Conservation (phyloP, 1,140 invertebrate species). For the Notospermus geniculatus region DNA sequence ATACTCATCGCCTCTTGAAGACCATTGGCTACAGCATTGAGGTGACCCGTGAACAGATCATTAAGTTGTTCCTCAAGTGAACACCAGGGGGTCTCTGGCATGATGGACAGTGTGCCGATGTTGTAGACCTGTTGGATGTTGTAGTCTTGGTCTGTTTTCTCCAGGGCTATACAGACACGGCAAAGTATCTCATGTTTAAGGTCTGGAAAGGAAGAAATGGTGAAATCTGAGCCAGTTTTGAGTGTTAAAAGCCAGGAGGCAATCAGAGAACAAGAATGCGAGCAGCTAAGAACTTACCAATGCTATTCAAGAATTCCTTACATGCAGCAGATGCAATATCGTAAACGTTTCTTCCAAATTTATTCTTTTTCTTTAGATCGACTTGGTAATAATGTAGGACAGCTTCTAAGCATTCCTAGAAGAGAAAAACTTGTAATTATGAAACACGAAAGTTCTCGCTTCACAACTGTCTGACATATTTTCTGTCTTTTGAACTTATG, state of each 20-base stretch:
- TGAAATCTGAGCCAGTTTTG: too few species aligned
- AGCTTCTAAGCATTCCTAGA: conserved; percentile 39
- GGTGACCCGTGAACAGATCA: conserved; percentile 31
- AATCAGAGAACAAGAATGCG: too few species aligned
- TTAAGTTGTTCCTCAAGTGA: conserved; percentile 35
- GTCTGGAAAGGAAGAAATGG: too few species aligned
- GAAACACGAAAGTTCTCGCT: not conserved
- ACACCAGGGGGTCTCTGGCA: conserved; percentile 33
- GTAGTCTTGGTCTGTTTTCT: too few species aligned
- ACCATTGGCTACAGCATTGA: conserved; percentile 38
- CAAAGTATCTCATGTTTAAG: too few species aligned
- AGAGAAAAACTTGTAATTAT: conserved; percentile 11
- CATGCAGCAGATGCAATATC: conserved; percentile 41
- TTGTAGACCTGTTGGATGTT: conserved; percentile 2
- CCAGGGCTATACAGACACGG: too few species aligned
- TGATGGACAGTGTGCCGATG: conserved; percentile 36
- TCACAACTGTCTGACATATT: too few species aligned
- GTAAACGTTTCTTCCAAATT: conserved; percentile 33
- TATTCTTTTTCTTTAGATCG: conserved; percentile 34
- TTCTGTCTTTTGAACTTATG: too few species aligned
- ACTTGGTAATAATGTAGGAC: conserved; percentile 31
- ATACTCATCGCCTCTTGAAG: conserved; percentile 36
- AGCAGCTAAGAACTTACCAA: too few species aligned
- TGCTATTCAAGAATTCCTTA: conserved; percentile 26
- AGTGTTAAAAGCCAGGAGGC: too few species aligned